phyloP scores from a whole-genome alignment of 1,140 invertebrate genomes.

The Drosophila pachea region DNA sequence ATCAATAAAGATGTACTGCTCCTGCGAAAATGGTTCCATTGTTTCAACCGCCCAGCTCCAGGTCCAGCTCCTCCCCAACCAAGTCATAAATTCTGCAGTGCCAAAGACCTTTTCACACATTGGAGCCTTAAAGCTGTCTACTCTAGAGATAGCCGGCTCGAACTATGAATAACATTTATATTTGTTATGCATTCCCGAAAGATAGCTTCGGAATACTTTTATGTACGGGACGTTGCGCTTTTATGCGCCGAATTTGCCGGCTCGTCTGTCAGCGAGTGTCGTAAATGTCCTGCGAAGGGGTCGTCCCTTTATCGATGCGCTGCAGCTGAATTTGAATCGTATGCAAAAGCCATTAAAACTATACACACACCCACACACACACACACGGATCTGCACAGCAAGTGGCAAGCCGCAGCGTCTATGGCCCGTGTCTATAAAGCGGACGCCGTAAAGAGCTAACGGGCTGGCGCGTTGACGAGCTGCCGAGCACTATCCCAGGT shows the following conservation, averaged over 20 bases:
- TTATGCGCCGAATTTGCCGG: slow-evolving; percentile 46
- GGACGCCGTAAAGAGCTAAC: slow-evolving; percentile 8
- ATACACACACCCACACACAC: slow-evolving; percentile 4
- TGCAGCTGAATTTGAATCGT: slow-evolving; percentile 55
- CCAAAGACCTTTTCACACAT: slow-evolving; percentile 37
- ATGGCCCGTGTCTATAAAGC: slow-evolving; percentile 11
- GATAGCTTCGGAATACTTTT: slow-evolving; percentile 28
- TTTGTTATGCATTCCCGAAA: slow-evolving; percentile 40
- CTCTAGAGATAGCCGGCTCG: neutral
- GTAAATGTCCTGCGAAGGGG: slow-evolving; percentile 42
- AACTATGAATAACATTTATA: slow-evolving; percentile 41
- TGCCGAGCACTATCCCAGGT: slow-evolving; percentile 6
- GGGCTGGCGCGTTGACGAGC: neutral
- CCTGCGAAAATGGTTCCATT: too few relatives aligned
- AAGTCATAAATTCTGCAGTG: slow-evolving; percentile 21
- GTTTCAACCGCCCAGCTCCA: neutral
- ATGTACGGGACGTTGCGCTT: slow-evolving; percentile 44
- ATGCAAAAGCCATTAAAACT: slow-evolving; percentile 65
- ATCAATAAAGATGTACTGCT: too few relatives aligned
- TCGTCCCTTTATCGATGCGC: slow-evolving; percentile 46
- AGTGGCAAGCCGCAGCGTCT: slow-evolving; percentile 27
- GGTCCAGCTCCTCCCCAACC: too few relatives aligned
- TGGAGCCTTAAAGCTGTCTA: neutral
- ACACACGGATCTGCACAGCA: neutral
- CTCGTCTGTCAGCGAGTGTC: slow-evolving; percentile 18